These are phyloP conservation scores for Lagopus leucura DNA, from an alignment of 2,113 vertebrate species.

Conservation along the genomic window DNA sequence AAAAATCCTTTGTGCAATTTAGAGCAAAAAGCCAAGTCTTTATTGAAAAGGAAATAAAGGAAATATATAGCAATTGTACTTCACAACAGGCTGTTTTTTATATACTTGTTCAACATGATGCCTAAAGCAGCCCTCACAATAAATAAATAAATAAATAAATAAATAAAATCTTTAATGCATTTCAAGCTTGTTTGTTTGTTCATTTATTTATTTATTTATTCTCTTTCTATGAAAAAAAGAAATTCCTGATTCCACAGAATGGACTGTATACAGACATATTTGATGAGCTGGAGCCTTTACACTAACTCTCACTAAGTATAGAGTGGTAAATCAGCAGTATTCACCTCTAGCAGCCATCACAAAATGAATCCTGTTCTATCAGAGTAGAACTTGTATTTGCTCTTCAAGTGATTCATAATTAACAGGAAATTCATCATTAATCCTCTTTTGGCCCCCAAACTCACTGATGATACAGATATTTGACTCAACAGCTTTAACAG, in stretches of 20 bases:
- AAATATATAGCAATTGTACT: conserved; percentile 11
- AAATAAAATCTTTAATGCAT: neutral
- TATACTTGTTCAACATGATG: conserved; percentile 31
- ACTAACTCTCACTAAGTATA: fast-evolving
- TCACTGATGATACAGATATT: neutral
- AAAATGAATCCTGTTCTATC: neutral
- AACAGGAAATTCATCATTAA: neutral
- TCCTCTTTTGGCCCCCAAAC: neutral
- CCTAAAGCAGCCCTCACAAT: conserved; percentile 7
- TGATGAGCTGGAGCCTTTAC: neutral
- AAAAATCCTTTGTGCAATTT: conserved; percentile 21
- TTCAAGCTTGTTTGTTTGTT: neutral
- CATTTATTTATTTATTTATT: neutral
- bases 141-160: neutral
- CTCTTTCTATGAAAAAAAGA: neutral
- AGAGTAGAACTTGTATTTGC: neutral
- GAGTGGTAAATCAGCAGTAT: neutral
- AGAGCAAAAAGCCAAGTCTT: conserved; percentile 47
- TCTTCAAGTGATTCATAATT: neutral
- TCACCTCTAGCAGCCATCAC: neutral
- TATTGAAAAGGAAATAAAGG: conserved; percentile 51
- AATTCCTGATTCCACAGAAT: neutral
- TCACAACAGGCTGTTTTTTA: conserved; percentile 25
- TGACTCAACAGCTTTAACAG: neutral
- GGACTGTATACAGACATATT: neutral